Evolutionary conservation across 1,140 invertebrate genomes (phyloP), one percentile per base, ranked within the genome.

Genomic region (Melitaea cinxia): DNA sequence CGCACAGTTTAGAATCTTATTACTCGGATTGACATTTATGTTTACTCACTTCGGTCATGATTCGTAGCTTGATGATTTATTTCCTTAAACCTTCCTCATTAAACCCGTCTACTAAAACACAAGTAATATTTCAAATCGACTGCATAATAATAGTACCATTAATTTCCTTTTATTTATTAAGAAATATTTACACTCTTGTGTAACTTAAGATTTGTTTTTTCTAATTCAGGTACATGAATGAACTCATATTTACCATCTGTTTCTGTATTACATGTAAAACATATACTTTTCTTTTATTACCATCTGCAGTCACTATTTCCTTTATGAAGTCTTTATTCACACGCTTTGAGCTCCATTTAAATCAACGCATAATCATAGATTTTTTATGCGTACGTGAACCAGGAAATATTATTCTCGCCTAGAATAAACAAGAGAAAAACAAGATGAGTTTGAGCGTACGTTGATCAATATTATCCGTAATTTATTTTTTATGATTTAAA

Each of bases 281-380:
- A 58, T 68, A 59, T 65, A 64, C 39, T 63, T 73, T 73, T 66
- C 66, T 65, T 63, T 56, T 56, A 67, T 65, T 55, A 67, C 56
- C 60, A 63, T 35, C 54, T 63, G 59, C 68, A 45, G 61, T 62
- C 65, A 73, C 68, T 67, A 77, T 78, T 83, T 76, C 71, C 78
- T 80, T 79, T 75, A 81, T 81, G 77, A 75, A 72, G 74, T 75
- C 62, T 73, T 55, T 56, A 74, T 83, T 85, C 81, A 80, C 81
- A 85, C 82, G 81, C 75, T 82, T 73, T 62, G 60, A 67, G 67
- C 70, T 77, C 71, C 63, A 78, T 81, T 76, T 73, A 80, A 79
- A 83, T 82, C 75, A 77, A 76, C 65, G 55, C 59, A 65, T 69
- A 68, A 67, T 72, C 70, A 59, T 66, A 73, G 54, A 65, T 58